phyloP scores from a whole-genome alignment of 2,797 vertebrate genomes.

The Neomorphus geoffroyi region DNA sequence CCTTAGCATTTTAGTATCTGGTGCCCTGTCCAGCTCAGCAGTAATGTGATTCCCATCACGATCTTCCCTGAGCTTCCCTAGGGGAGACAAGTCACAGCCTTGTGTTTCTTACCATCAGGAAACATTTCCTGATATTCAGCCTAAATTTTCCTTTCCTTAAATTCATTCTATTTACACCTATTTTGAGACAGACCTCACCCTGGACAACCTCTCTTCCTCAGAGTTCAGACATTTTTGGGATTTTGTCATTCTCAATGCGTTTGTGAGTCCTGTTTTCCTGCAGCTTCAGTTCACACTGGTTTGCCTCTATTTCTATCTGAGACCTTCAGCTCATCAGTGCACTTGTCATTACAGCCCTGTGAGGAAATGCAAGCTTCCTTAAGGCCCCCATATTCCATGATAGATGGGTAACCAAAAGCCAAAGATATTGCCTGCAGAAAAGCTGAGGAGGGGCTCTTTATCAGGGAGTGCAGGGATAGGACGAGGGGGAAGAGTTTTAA shows the following conservation, averaged over 20 bases:
- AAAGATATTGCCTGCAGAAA: not conserved
- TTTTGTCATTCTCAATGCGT: not conserved
- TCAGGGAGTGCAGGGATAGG: no score
- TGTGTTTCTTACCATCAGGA: constrained; percentile 6
- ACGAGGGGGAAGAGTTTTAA: no score
- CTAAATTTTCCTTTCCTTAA: constrained; percentile 41
- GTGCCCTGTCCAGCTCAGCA: not conserved
- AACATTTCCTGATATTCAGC: constrained; percentile 49
- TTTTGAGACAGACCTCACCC: not conserved
- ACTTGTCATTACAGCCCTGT: not conserved
- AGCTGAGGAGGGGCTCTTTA: no score
- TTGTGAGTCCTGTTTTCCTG: not conserved
- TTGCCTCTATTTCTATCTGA: rapidly evolving
- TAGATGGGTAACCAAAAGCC: not conserved
- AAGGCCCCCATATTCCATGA: not conserved
- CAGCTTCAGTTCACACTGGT: not conserved
- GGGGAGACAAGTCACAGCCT: not conserved
- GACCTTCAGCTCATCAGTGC: not conserved
- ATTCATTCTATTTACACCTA: constrained; percentile 10
- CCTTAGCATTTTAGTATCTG: constrained; percentile 15
- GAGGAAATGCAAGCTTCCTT: not conserved
- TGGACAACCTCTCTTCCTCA: not conserved
- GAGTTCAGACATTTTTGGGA: not conserved
- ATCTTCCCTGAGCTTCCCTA: constrained; percentile 7
- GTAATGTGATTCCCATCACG: not conserved